phyloP scores from a whole-genome alignment of 2,888 invertebrate genomes.

The Kuschelorhynchus macadamiae region DNA sequence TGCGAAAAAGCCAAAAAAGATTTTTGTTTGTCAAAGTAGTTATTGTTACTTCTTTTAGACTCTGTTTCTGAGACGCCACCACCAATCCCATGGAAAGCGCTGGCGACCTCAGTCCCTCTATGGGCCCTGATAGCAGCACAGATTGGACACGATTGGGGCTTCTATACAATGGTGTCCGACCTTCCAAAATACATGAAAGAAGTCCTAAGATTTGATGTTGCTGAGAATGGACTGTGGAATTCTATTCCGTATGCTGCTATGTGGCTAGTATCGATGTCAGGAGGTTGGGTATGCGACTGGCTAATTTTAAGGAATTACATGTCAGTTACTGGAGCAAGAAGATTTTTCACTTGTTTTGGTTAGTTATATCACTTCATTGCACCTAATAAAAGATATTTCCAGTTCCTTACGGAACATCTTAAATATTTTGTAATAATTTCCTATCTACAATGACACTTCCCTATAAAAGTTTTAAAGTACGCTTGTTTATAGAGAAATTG shows the following conservation, averaged over 20 bases:
- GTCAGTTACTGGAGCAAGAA: slow-evolving; percentile 72
- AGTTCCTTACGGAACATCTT: too few species aligned
- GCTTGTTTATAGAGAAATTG: too few species aligned
- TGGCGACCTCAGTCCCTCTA: slow-evolving; percentile 78
- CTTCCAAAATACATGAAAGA: slow-evolving; percentile 76
- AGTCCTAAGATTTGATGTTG: slow-evolving; percentile 75
- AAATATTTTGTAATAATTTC: too few species aligned
- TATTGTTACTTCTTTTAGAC: too few species aligned
- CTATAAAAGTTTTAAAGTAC: too few species aligned
- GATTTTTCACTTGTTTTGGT: slow-evolving; percentile 79
- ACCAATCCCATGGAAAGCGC: slow-evolving; percentile 76
- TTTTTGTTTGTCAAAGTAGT: too few species aligned
- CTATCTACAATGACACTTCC: too few species aligned
- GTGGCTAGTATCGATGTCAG: slow-evolving; percentile 75
- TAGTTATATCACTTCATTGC: too few species aligned
- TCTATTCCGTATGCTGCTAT: slow-evolving; percentile 77
- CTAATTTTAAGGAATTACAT: slow-evolving; percentile 73
- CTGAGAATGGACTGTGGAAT: slow-evolving; percentile 74
- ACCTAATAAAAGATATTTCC: too few species aligned
- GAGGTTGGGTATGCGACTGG: slow-evolving; percentile 78
- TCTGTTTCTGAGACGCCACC: slow-evolving; percentile 22
- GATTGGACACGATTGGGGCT: slow-evolving; percentile 80
- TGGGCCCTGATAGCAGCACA: slow-evolving; percentile 84
- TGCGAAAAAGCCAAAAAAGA: too few species aligned
- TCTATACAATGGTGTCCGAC: slow-evolving; percentile 80